A percentile compares a stretch with the other conserved stretches of the same genome.
Evolutionary conservation across 2,888 invertebrate genomes (phyloP).

Genomic region (Acronicta psi): DNA sequence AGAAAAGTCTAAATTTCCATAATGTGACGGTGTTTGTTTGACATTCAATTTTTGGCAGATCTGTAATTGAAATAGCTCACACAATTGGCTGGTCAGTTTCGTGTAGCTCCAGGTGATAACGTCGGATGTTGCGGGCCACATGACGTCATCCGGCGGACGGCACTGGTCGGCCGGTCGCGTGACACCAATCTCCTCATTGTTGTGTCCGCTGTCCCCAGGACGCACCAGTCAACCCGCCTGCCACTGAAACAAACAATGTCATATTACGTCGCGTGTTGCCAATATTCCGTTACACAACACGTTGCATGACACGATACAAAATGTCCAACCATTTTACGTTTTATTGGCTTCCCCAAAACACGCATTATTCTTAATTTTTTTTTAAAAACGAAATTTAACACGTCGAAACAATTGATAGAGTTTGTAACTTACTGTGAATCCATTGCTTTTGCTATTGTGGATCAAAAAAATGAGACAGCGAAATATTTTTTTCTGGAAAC

Average conservation of each 20-base stretch:
- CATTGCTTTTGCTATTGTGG: slow-evolving; percentile 27
- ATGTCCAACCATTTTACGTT: slow-evolving; percentile 31
- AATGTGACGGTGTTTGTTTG: slow-evolving; percentile 8
- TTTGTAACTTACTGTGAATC: slow-evolving; percentile 24
- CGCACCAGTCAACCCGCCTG: slow-evolving; percentile 49
- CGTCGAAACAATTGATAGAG: slow-evolving; percentile 11
- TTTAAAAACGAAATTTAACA: slow-evolving; percentile 27
- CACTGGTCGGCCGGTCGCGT: slow-evolving; percentile 68
- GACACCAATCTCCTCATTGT: slow-evolving; percentile 76
- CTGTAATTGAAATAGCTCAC: slow-evolving; percentile 44
- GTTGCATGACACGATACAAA: slow-evolving; percentile 18
- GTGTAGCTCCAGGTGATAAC: slow-evolving; percentile 65
- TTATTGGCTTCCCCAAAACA: slow-evolving; percentile 25
- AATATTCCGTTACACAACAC: slow-evolving; percentile 32
- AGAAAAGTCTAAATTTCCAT: slow-evolving; percentile 1
- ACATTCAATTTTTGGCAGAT: slow-evolving; percentile 27
- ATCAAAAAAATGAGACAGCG: slow-evolving; percentile 20
- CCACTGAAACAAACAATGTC: slow-evolving; percentile 53
- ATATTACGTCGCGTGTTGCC: slow-evolving; percentile 43
- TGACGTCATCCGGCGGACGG: slow-evolving; percentile 77
- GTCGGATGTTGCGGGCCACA: slow-evolving; percentile 78
- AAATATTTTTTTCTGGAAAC: slow-evolving; percentile 21
- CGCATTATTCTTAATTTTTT: slow-evolving; percentile 11
- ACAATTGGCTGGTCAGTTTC: slow-evolving; percentile 45
- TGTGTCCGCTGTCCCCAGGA: slow-evolving; percentile 52